Evolutionary conservation across 2,888 invertebrate genomes (phyloP).

Genomic region (Xestobium rufovillosum): DNA sequence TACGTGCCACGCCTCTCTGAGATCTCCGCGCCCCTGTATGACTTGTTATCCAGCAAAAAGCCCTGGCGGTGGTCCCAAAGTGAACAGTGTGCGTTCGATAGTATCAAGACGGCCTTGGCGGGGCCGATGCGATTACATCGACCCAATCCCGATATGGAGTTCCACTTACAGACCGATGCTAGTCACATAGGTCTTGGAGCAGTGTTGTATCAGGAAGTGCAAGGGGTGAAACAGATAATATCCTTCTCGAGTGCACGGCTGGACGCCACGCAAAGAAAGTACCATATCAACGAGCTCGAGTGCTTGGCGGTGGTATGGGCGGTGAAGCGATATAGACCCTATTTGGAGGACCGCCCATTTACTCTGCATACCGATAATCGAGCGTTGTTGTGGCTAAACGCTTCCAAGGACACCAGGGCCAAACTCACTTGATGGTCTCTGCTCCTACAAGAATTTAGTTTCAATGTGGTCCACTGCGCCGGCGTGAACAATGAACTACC

Average conservation of each 20-base stretch:
- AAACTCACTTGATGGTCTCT: constrained; percentile 21
- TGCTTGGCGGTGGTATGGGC: constrained; percentile 24
- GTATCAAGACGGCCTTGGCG: too few species aligned
- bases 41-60: too few species aligned
- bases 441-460: constrained; percentile 20
- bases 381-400: constrained; percentile 18
- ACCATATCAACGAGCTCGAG: constrained; percentile 24
- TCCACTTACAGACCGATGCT: constrained; percentile 22
- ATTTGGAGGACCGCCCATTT: constrained; percentile 21
- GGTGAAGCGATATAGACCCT: constrained; percentile 21
- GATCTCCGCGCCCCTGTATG: too few species aligned
- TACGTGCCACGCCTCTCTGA: too few species aligned
- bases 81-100: too few species aligned
- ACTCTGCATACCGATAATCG: constrained; percentile 20
- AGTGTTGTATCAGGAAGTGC: constrained; percentile 21
- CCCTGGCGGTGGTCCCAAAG: too few species aligned
- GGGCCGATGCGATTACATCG: constrained; percentile 19
- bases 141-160: constrained; percentile 17
- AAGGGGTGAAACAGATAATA: constrained; percentile 13
- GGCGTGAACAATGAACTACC: constrained; percentile 21
- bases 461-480: constrained; percentile 24
- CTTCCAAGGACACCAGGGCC: constrained; percentile 11
- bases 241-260: constrained; percentile 20
- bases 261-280: constrained; percentile 7
- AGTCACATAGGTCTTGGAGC: constrained; percentile 19